These are phyloP conservation scores for Drosophila ironensis DNA, from an alignment of 1,140 invertebrate species.

Conservation along the genomic window DNA sequence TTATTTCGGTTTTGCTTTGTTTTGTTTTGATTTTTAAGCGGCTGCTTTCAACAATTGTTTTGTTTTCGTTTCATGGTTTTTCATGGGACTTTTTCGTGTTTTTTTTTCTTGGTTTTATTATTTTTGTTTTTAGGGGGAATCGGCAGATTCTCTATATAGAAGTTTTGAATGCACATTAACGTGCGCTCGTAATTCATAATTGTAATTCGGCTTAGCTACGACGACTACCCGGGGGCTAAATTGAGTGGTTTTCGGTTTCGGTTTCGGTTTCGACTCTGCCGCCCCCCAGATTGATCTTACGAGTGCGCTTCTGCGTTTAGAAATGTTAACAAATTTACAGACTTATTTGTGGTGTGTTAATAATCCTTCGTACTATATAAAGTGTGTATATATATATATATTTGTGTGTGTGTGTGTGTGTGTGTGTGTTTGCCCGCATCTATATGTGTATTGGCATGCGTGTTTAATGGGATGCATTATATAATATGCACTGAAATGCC, in stretches of 20 bases:
- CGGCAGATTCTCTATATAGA: conserved; percentile 32
- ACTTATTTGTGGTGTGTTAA: conserved; percentile 64
- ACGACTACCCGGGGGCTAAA: conserved; percentile 49
- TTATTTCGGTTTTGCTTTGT: conserved; percentile 35
- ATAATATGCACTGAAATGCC: conserved; percentile 40
- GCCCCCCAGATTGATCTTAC: conserved; percentile 11
- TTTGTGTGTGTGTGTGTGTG: conserved; percentile 23
- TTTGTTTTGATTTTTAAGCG: conserved; percentile 67
- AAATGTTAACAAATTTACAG: conserved; percentile 75
- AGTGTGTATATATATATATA: conserved; percentile 35
- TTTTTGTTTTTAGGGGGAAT: conserved; percentile 1
- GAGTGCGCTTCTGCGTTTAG: conserved; percentile 27
- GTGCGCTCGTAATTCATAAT: conserved; percentile 25
- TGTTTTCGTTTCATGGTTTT: conserved; percentile 18
- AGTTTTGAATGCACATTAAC: conserved; percentile 6
- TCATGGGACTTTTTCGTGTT: no score
- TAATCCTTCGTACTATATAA: conserved; percentile 14
- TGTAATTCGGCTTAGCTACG: conserved; percentile 63
- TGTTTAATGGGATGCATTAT: conserved; percentile 21
- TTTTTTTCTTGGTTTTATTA: not conserved
- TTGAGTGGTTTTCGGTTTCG: conserved; percentile 40
- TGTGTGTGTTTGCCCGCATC: conserved; percentile 34
- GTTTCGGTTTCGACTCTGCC: no score
- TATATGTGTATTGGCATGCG: conserved; percentile 23
- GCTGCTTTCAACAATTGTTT: conserved; percentile 72